Conservation (phyloP, 2,113 vertebrate species). For the Neopipo cinnamomea region DNA sequence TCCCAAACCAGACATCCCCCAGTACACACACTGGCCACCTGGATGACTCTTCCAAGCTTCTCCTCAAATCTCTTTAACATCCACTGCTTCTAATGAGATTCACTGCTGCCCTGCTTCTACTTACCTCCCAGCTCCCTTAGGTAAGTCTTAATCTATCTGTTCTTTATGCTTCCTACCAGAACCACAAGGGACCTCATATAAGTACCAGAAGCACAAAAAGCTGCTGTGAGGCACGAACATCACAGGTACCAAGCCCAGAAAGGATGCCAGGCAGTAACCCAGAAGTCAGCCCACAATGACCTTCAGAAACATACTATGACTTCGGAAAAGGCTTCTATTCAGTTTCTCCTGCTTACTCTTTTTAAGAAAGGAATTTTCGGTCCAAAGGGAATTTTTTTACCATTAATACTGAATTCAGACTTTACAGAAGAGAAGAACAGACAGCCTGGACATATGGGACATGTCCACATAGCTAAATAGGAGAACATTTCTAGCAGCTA, state of each 20-base stretch:
- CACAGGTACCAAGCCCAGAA: background rate
- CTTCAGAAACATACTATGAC: background rate
- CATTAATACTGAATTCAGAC: background rate
- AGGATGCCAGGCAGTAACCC: fast-evolving
- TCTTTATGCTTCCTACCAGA: background rate
- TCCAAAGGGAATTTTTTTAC: background rate
- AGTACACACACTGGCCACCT: background rate
- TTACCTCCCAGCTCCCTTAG: background rate
- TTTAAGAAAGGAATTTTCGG: background rate
- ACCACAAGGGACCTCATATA: background rate
- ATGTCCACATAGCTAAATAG: fast-evolving
- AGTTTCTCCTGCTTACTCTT: background rate
- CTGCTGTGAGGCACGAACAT: background rate
- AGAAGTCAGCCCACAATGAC: background rate
- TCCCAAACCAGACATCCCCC: background rate
- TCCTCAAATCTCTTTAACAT: background rate
- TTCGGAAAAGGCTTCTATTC: background rate
- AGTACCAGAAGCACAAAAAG: background rate
- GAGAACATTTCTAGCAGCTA: background rate
- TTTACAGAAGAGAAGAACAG: background rate
- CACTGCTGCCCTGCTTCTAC: background rate
- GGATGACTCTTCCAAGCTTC: background rate
- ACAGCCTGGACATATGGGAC: fast-evolving
- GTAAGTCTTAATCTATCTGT: background rate
- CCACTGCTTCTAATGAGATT: background rate